Evolutionary conservation across 2,888 invertebrate genomes (phyloP).

Genomic region (Platypus cylindrus): DNA sequence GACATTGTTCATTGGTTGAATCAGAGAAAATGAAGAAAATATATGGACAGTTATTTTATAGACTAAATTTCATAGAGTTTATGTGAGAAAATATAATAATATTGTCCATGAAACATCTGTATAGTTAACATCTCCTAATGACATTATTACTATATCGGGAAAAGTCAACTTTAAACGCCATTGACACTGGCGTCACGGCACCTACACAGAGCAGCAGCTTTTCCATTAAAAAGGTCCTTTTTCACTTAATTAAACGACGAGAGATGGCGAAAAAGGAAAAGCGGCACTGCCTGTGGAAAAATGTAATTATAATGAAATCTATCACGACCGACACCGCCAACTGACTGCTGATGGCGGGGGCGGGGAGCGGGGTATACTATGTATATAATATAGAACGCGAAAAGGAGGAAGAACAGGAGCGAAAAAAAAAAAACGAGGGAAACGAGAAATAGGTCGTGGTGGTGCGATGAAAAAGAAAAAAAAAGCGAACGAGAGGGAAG

Average conservation of each 20-base stretch:
- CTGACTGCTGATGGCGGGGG: slow-evolving; percentile 16
- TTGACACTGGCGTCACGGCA: neutral
- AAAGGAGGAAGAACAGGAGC: slow-evolving; percentile 1
- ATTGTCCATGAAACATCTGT: no score
- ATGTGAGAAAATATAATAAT: no score
- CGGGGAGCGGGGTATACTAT: slow-evolving; percentile 6
- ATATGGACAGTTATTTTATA: no score
- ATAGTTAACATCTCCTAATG: neutral
- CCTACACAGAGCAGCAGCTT: no score
- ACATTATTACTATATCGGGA: neutral
- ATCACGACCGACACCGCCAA: slow-evolving; percentile 27
- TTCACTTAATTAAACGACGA: slow-evolving; percentile 31
- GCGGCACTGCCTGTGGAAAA: slow-evolving; percentile 27
- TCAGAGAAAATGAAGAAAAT: no score
- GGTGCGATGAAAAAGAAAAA: no score
- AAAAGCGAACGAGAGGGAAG: slow-evolving; percentile 2
- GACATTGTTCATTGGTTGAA: no score
- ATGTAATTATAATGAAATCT: slow-evolving; percentile 35
- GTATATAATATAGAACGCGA: no score
- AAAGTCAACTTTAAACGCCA: slow-evolving; percentile 1
- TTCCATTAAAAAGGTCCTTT: slow-evolving; percentile 16
- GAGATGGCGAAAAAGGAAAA: no score
- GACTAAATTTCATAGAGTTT: no score
- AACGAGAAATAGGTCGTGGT: no score
- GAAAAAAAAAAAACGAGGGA: no score